These are phyloP conservation scores for Apodemia zela DNA, from an alignment of 2,888 invertebrate species.

Conservation along the genomic window DNA sequence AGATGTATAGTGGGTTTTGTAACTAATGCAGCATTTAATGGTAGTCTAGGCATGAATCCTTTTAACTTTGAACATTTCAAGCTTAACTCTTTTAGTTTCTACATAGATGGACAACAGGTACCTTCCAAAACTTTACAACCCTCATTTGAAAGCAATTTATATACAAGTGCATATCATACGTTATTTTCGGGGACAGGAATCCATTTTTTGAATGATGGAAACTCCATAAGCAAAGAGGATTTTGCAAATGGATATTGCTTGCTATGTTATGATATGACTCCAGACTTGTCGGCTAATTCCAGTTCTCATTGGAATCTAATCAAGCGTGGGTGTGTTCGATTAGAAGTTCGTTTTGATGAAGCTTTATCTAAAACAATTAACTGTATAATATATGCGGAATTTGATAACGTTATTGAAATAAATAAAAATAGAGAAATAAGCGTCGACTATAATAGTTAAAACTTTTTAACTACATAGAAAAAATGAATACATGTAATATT, in stretches of 20 bases:
- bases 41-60: no score
- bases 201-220: conserved; percentile 34
- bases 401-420: conserved; percentile 14
- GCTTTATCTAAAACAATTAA: conserved; percentile 4
- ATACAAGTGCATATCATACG: conserved; percentile 28
- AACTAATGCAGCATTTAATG: no score
- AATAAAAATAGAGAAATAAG: conserved; percentile 11
- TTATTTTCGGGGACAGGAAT: conserved; percentile 35
- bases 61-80: no score
- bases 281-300: neutral
- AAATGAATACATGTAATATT: conserved; percentile 18
- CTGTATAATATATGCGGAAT: conserved; percentile 13
- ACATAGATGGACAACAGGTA: no score
- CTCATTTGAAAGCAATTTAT: conserved; percentile 22
- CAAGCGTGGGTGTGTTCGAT: conserved; percentile 9
- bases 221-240: conserved; percentile 32
- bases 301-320: neutral
- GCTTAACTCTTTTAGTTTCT: no score
- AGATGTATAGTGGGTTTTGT: no score
- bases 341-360: conserved; percentile 8
- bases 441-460: neutral
- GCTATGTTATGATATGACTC: conserved; percentile 19
- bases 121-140: conserved; percentile 28
- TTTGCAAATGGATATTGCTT: no score
- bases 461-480: neutral